Evolutionary conservation across 1,140 invertebrate genomes (phyloP), one percentile per base, ranked within the genome.

Genomic region (Megalopta genalis): DNA sequence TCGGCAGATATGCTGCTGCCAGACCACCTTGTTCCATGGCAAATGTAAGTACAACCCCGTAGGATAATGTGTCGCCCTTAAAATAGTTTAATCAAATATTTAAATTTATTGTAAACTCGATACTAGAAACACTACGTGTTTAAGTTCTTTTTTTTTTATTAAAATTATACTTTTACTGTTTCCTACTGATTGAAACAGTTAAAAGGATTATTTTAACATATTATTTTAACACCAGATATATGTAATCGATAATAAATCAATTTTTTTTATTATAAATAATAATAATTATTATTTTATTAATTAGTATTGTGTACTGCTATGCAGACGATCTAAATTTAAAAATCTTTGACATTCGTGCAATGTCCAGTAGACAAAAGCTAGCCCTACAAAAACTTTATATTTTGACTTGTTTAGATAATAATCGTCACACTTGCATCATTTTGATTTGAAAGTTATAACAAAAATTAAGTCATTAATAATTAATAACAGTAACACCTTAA

Each of bases 21-120:
- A 93, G 94, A 84, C 95, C 95, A 78, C 93, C 93, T 59, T 95
- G 95, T 90, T 95, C 94, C 75, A 95, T 95, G 94, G 95, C 94
- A 75, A 94, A 95, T 92, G 95, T 95, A 85, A 91, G 89, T 90
- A 80, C 46, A 18, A 63, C 46, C 72, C 42, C 18, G 14, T 83
- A 63, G 14, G 63, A 37, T 23, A 18, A 1, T 14, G 23, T 27
- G 12, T 23, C 5, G 23, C 21, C 8, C 14, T 25, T 46, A 2
- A 66, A 25, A 7, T 14, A 25, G 27, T 27, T 6, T 52, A 52
- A 7, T 37, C n/a, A 6, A 69, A 54, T 7, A 37, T 69, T 54
- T 25, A 8, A 9, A 2, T 7, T 10, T 68, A 4, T 27, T 54
- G 18, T 54, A 52, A 52, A n/a, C 16, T 23, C 7, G 8, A 52